A percentile compares a stretch with the other conserved stretches of the same genome.
Conservation (phyloP, 2,888 invertebrate genomes). For the Apodemia hepburni region DNA sequence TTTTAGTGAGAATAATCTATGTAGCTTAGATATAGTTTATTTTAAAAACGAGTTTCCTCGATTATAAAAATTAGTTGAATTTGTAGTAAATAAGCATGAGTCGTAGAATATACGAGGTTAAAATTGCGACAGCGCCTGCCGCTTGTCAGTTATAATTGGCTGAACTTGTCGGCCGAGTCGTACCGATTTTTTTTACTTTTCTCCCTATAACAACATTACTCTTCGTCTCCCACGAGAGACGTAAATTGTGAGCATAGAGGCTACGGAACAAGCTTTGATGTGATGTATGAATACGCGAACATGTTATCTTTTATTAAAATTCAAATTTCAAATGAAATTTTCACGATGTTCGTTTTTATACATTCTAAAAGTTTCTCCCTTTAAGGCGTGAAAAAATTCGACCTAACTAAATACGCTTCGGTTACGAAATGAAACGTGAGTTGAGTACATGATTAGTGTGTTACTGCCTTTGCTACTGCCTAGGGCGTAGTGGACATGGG, state of each 20-base stretch:
- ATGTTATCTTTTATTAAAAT: constrained; percentile 68
- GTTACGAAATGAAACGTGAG: too few relatives aligned
- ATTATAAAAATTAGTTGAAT: constrained; percentile 16
- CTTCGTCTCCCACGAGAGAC: constrained; percentile 76
- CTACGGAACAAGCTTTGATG: constrained; percentile 69
- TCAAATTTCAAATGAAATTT: constrained; percentile 58
- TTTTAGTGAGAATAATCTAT: too few relatives aligned
- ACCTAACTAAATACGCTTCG: too few relatives aligned
- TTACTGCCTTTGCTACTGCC: too few relatives aligned
- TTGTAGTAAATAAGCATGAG: constrained; percentile 20
- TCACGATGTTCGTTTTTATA: constrained; percentile 34
- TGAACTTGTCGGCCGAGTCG: constrained; percentile 74
- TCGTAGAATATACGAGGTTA: constrained; percentile 46
- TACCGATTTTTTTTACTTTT: constrained; percentile 63
- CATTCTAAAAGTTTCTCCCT: too few relatives aligned
- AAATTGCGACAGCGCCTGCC: constrained; percentile 66
- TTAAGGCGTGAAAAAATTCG: too few relatives aligned
- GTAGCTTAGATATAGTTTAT: too few relatives aligned
- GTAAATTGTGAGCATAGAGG: constrained; percentile 70
- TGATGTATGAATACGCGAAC: constrained; percentile 70
- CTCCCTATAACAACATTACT: constrained; percentile 69
- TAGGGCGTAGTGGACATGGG: too few relatives aligned
- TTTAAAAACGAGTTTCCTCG: too few relatives aligned
- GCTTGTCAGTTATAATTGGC: constrained; percentile 80
- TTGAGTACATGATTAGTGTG: too few relatives aligned